Conservation (phyloP, 2,113 vertebrate species). For the Setophaga coronata region DNA sequence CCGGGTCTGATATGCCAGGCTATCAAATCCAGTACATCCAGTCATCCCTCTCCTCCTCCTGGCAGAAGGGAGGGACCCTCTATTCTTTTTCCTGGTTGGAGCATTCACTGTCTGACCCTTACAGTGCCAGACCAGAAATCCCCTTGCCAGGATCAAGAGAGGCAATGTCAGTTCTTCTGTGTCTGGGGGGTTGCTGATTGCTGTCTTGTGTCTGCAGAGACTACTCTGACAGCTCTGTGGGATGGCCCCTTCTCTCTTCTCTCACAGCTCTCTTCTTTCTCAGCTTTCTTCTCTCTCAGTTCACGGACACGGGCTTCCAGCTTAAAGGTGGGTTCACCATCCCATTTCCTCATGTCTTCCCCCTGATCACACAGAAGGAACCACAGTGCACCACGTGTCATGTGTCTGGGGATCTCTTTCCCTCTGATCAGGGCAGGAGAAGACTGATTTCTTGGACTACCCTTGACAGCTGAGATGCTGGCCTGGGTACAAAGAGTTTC, state of each 20-base stretch:
- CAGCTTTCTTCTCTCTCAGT: background rate
- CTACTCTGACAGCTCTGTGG: background rate
- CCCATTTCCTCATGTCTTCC: conserved; percentile 9
- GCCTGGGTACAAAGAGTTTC: background rate
- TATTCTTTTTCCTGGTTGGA: background rate
- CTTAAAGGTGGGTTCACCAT: background rate
- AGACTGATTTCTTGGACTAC: background rate
- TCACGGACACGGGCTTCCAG: background rate
- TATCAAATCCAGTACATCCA: background rate
- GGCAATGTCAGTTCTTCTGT: background rate
- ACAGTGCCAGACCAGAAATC: background rate
- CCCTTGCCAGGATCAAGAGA: background rate
- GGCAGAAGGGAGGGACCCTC: background rate
- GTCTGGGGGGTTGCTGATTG: background rate
- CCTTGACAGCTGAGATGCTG: background rate
- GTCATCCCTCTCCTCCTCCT: background rate
- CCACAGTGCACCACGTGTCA: background rate
- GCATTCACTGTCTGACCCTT: background rate
- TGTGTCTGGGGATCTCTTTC: background rate
- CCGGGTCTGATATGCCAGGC: background rate
- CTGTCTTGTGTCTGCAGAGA: background rate
- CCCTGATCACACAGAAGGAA: background rate
- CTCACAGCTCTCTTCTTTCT: background rate
- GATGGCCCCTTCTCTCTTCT: background rate
- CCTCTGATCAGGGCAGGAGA: background rate